Conservation (phyloP, 2,888 invertebrate species). For the Heliconius erato region DNA sequence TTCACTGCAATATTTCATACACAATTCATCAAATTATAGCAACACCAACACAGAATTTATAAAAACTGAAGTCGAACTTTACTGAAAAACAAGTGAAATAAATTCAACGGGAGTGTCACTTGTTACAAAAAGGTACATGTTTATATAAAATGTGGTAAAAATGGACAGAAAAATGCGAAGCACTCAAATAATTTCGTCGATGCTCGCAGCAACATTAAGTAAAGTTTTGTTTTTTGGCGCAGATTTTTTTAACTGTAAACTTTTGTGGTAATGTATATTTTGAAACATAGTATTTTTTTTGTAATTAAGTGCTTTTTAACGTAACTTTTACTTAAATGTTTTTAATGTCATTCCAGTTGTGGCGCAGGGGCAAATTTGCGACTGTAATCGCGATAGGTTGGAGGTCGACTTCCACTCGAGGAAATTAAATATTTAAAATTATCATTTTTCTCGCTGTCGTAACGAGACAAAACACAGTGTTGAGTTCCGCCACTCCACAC, state of each 20-base stretch:
- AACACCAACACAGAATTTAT: background rate
- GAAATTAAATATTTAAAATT: no score
- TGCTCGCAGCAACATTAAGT: constrained; percentile 16
- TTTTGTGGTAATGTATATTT: constrained; percentile 3
- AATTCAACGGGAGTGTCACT: constrained; percentile 10
- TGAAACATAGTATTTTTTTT: background rate
- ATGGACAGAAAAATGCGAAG: constrained; percentile 19
- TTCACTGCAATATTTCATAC: background rate
- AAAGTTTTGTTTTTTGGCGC: constrained; percentile 19
- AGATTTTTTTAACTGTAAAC: background rate
- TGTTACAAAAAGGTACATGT: constrained; percentile 8
- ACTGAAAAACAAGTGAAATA: constrained; percentile 19
- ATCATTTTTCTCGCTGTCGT: no score
- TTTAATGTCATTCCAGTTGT: no score
- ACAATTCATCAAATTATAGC: background rate
- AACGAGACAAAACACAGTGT: no score
- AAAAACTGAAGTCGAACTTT: background rate
- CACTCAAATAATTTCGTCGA: constrained; percentile 27
- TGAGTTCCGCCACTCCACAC: no score
- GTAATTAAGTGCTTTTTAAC: constrained; percentile 9
- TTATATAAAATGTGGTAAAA: constrained; percentile 16
- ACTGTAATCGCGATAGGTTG: no score
- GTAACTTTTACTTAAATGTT: background rate
- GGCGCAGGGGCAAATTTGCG: no score
- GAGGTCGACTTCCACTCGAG: no score